phyloP scores from a whole-genome alignment of 2,888 invertebrate species.

The Nemapogon koenigi region DNA sequence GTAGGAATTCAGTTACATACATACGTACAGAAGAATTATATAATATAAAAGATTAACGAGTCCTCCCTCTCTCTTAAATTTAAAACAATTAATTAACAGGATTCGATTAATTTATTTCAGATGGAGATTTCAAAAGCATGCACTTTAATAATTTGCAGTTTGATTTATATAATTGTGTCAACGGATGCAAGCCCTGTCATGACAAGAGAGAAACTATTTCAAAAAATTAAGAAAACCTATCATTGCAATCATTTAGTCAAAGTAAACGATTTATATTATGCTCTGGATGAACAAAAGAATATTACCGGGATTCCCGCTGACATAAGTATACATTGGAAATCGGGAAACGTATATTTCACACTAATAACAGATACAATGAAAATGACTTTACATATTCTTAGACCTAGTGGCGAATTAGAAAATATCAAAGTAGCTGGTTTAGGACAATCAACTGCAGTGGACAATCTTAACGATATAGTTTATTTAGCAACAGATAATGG shows the following conservation, averaged over 20 bases:
- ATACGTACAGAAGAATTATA: no score
- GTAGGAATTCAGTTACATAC: no score
- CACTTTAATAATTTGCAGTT: no score
- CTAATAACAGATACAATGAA: conserved; percentile 49
- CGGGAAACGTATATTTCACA: conserved; percentile 43
- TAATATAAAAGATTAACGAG: no score
- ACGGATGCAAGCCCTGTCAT: conserved; percentile 29
- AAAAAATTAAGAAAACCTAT: conserved; percentile 24
- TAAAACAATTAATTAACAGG: no score
- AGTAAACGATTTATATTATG: conserved; percentile 40
- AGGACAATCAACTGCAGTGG: conserved; percentile 49
- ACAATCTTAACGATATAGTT: conserved; percentile 52
- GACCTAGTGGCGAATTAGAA: conserved; percentile 32
- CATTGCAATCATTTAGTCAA: conserved; percentile 29
- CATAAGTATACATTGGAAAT: conserved; percentile 48
- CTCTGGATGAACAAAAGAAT: conserved; percentile 27
- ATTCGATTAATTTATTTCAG: conserved; percentile 34
- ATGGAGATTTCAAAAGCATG: conserved; percentile 27
- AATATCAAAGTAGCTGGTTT: conserved; percentile 42
- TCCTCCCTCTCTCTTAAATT: no score
- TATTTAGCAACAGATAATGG: conserved; percentile 56
- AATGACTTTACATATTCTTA: conserved; percentile 39
- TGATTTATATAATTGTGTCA: conserved; percentile 21
- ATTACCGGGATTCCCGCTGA: conserved; percentile 48
- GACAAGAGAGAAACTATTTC: conserved; percentile 28